Evolutionary conservation across 2,888 invertebrate species (phyloP), one percentile per base, ranked within the genome.

Genomic region (Hydroisotoma schaefferi): DNA sequence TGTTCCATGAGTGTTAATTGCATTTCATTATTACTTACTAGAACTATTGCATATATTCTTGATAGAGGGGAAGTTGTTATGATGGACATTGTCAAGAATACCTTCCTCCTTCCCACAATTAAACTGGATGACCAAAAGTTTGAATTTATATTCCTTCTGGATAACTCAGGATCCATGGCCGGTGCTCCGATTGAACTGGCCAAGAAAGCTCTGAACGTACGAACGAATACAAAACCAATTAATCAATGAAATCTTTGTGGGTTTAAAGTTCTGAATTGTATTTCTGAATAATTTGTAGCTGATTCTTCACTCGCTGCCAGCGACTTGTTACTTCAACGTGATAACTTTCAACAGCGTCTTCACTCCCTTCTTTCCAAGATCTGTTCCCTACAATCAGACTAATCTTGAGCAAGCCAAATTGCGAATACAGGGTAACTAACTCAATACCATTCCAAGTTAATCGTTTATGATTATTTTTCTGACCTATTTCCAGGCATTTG

Each of bases 251-350:
- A 43, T n/a, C 8, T 43, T 33, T 4, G 33, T 33, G 33, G 2
- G 28, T 49, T 2, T n/a, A 49, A 49, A 5, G 23, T 27, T 49
- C 18, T n/a, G 10, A 49, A 51, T 12, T 5, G 18, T 22, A 51
- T 28, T 8, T 20, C 20, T 12, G 8, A 28, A 6, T 5, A 18
- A 8, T 52, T 49, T 49, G 12, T 28, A 62, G 60, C 20, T 64
- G 5, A 57, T 64, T 25, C 53, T 64, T 6, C 64, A 64, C 26
- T 64, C 64, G 2, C 25, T 64, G 27, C 64, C 64, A 3, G 64
- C 33, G 5, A 57, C 59, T 44, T 63, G 63, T 23, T 63, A 63
- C 22, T 63, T 63, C 40, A 63, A 63, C 44, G 47, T 64, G 8
- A 53, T 61, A 20, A 29, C 38, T 2, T 64, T 64, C 28, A 15